Percentiles rank a stretch among this genome's conserved stretches.
These are phyloP conservation scores for Callyntrura sp. DNA, from an alignment of 2,888 invertebrate genomes.

Conservation along the genomic window DNA sequence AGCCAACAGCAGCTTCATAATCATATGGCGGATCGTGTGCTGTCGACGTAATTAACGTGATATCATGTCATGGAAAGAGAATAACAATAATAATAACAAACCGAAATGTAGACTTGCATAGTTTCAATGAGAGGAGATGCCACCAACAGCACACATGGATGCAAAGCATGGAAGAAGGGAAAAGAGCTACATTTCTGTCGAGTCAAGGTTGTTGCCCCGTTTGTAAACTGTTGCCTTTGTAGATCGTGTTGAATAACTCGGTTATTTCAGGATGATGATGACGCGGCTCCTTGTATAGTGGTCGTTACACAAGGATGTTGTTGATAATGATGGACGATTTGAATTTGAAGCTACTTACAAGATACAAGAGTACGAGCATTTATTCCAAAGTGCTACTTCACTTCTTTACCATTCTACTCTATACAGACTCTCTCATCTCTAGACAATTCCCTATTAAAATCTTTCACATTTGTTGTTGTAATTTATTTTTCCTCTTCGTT, in stretches of 20 bases:
- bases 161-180: neutral
- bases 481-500: neutral
- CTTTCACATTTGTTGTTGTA: constrained; percentile 20
- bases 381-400: constrained; percentile 1
- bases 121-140: constrained; percentile 21
- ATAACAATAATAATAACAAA: constrained; percentile 56
- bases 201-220: constrained; percentile 77
- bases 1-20: constrained; percentile 58
- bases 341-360: neutral
- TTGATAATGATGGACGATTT: constrained; percentile 47
- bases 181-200: constrained; percentile 40
- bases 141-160: constrained; percentile 32
- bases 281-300: constrained; percentile 31
- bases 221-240: constrained; percentile 53
- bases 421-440: neutral
- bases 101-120: constrained; percentile 54
- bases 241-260: constrained; percentile 57
- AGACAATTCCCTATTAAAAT: neutral
- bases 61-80: constrained; percentile 70
- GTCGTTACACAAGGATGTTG: constrained; percentile 60
- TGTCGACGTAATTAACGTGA: constrained; percentile 73
- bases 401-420: neutral
- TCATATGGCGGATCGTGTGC: constrained; percentile 55
- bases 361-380: constrained; percentile 6
- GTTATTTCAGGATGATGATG: constrained; percentile 64